Base-by-base conservation (phyloP, 2,888 invertebrate species). In the Abscondita cerata region DNA sequence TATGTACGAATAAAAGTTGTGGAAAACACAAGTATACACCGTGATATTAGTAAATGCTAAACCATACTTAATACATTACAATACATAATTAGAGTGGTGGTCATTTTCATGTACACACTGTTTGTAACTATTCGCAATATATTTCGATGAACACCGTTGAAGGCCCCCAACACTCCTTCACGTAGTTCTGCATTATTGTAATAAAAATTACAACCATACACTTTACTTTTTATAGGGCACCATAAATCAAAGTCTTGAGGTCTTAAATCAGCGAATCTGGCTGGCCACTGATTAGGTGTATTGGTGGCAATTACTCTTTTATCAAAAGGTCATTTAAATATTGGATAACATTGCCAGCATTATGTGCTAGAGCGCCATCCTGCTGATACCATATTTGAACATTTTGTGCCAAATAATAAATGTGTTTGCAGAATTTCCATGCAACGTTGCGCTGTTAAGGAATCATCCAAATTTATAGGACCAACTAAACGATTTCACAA, bases 371-470 rank as follows among this genome's bases (percentile, higher is more conserved):
- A 36, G 18, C 34, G 13, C 48, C 34, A 20, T 48, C 48, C 36
- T 52, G 52, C 20, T 52, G 40, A 13, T 40, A 40, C 40, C 52
- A 52, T 40, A 52, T 19, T 15, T 25, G 12, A 19, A 40, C 12
- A 40, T 40, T 19, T 31, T 52, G n/a, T 52, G 18, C 40, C 20
- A 50, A 36, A 15, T 31, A 33, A 44, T 34, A 52, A 18, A 4
- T 15, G 20, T 47, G 19, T 59, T 53, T 53, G 59, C 9, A 52
- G 48, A 12, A 53, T 38, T 38, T 52, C 47, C 33, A 52, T 25
- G 53, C 53, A 59, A 8, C 19, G 46, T 12, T 16, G 38, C 19
- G 46, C 18, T 16, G 38, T 53, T 59, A 52, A 53, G 20, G n/a
- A 53, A 15, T 25, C 41, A 46, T 36, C n/a, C 34, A 52, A 59